Base-by-base conservation (phyloP, 2,113 vertebrate species). In the Oostethus manadensis region DNA sequence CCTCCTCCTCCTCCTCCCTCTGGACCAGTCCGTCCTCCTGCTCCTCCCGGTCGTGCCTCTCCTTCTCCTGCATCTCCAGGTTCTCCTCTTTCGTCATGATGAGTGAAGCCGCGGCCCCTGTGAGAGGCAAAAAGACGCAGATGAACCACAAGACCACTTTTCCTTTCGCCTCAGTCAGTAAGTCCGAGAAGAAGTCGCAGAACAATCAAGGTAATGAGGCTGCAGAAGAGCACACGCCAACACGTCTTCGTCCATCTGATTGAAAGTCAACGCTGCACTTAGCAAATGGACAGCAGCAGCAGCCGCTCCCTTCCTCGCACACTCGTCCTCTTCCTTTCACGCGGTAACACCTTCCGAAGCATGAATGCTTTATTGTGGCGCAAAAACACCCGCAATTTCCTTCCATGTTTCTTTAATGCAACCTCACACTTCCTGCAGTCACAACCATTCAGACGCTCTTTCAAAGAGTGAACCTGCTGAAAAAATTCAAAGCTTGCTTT, bases 71-170 rank as follows among this genome's bases (percentile, higher is more conserved):
- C 66, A 64, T 70, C 77, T 84, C 75, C 73, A 84, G 66, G 60
- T 84, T 80, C 66, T 87, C 83, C 70, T 86, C 85, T 73, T 87
- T 87, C 10, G 85, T 87, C 85, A 87, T 87, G 58, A 11, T 71
- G 61, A 51, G 2, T 15, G 66, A 18, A 15, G 59, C 45, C 73
- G 73, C 58, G 47, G 66, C 70, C 77, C n/a, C 79, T 81, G 68
- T 35, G 1, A 50, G 46, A n/a, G 5, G 8, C 10, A 55, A 17
- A 21, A 26, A 60, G 17, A 60, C 23, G 38, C 13, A 14, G 38
- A 42, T 42, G 48, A 4, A 7, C n/a, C 1, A 33, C 4, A 0
- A 66, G 23, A 17, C 14, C 29, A 62, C 4, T 33, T 29, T 61
- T 54, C 17, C 10, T 54, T 54, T 38, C 13, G n/a, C 10, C 1